phyloP scores from a whole-genome alignment of 1,140 invertebrate genomes.

The Drosophila tropicalis region DNA sequence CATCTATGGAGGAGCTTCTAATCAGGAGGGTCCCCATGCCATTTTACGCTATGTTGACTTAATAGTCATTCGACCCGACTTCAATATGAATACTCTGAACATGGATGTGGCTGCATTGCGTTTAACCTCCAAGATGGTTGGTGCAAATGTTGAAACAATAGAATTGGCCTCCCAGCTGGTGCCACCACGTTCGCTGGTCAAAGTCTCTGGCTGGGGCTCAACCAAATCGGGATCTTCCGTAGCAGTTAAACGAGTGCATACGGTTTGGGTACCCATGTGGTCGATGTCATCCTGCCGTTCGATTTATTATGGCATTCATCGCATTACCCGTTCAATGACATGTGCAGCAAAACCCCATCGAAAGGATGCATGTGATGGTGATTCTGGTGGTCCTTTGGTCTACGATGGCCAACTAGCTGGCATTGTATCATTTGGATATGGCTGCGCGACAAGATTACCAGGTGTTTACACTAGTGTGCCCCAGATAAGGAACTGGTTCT shows the following conservation, averaged over 20 bases:
- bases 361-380: conserved; percentile 63
- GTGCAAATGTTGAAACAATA: conserved; percentile 54
- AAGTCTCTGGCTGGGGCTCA: conserved; percentile 60
- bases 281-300: conserved; percentile 39
- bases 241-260: conserved; percentile 49
- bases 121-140: conserved; percentile 38
- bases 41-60: conserved; percentile 33
- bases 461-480: conserved; percentile 67
- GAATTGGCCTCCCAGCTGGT: conserved; percentile 31
- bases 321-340: conserved; percentile 54
- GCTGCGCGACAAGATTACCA: conserved; percentile 49
- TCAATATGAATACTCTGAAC: conserved; percentile 49
- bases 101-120: conserved; percentile 61
- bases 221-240: conserved; percentile 10
- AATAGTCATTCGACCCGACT: conserved; percentile 36
- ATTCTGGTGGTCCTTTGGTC: conserved; percentile 66
- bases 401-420: conserved; percentile 48
- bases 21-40: conserved; percentile 44
- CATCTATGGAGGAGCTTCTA: conserved; percentile 57
- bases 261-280: conserved; percentile 56
- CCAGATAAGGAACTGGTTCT: conserved; percentile 50
- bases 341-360: conserved; percentile 43
- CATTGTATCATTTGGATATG: conserved; percentile 58
- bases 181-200: conserved; percentile 38
- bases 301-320: conserved; percentile 37